These are phyloP conservation scores for Melieria picta DNA, from an alignment of 2,888 invertebrate species.

Conservation along the genomic window DNA sequence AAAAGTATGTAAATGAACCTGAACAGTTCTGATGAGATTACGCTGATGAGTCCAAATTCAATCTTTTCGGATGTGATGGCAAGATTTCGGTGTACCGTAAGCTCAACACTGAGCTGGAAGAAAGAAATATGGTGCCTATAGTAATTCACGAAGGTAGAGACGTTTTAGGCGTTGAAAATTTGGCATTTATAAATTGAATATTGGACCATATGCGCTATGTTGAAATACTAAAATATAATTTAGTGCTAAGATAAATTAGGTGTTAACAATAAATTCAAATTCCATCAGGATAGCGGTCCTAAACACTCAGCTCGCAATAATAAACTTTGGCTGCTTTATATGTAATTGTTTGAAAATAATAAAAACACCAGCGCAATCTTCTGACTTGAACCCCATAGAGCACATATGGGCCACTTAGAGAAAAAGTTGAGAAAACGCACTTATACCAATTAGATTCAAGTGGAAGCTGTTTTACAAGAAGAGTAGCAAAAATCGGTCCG, in stretches of 20 bases:
- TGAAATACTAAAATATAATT: constrained; percentile 10
- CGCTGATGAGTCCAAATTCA: background rate
- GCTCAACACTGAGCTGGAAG: constrained; percentile 13
- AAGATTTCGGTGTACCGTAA: constrained; percentile 8
- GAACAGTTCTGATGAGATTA: background rate
- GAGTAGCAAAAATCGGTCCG: no score
- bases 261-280: background rate
- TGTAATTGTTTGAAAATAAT: background rate
- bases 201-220: constrained; percentile 6
- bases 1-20: constrained; percentile 1
- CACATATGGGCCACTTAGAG: background rate
- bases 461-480: no score
- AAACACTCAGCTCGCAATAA: constrained; percentile 10
- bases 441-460: no score
- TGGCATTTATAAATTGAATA: background rate
- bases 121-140: constrained; percentile 21
- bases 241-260: background rate
- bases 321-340: background rate
- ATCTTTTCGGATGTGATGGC: constrained; percentile 8
- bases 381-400: background rate
- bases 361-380: background rate
- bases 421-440: no score
- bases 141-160: background rate
- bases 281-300: constrained; percentile 6
- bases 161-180: background rate